These are phyloP conservation scores for Theocolax elegans DNA, from an alignment of 1,140 invertebrate species.

Conservation along the genomic window DNA sequence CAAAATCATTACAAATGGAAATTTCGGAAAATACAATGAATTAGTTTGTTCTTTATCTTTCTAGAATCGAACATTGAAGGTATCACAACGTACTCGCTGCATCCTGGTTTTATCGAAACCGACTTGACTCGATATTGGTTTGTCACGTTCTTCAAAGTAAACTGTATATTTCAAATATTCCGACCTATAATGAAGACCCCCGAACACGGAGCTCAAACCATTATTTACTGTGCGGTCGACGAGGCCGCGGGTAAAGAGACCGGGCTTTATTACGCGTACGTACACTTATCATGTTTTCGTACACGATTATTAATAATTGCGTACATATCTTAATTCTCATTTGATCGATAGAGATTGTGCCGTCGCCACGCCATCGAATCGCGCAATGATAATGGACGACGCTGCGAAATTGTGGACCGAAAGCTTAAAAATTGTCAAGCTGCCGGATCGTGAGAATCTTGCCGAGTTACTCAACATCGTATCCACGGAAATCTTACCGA, in stretches of 20 bases:
- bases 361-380: constrained; percentile 57
- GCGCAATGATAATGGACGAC: constrained; percentile 67
- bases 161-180: constrained; percentile 48
- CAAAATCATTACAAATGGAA: too few relatives aligned
- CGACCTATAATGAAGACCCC: constrained; percentile 71
- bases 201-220: constrained; percentile 82
- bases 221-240: constrained; percentile 81
- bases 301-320: too few relatives aligned
- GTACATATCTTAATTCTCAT: too few relatives aligned
- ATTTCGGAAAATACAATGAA: too few relatives aligned
- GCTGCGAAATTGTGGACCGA: constrained; percentile 81
- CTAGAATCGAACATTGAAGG: constrained; percentile 63
- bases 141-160: constrained; percentile 63
- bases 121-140: constrained; percentile 79
- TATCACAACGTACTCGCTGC: constrained; percentile 76
- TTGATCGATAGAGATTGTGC: constrained; percentile 71
- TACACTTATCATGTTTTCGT: too few relatives aligned
- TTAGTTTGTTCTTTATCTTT: too few relatives aligned
- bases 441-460: too few relatives aligned
- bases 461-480: too few relatives aligned
- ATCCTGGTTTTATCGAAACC: constrained; percentile 80
- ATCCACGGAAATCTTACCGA: too few relatives aligned
- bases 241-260: constrained; percentile 73
- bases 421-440: too few relatives aligned
- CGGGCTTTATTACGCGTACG: constrained; percentile 74